Evolutionary conservation across 2,888 invertebrate species (phyloP), one percentile per base, ranked within the genome.

Genomic region (Hartigia nigra): DNA sequence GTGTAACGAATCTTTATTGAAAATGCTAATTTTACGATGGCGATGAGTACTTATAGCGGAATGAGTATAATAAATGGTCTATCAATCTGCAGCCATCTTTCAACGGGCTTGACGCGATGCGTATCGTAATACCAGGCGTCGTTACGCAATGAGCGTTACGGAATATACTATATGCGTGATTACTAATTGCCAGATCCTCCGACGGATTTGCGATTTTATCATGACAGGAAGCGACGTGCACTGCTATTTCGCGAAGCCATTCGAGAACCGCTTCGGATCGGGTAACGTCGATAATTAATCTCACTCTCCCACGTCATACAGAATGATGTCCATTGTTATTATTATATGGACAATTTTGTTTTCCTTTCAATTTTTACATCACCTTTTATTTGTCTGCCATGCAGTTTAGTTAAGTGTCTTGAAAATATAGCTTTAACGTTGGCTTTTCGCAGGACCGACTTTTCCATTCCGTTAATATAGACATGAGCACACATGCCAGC

Each of bases 101-200:
- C 72, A 23, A 34, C 72, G 31, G n/a, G 72, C 31, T 72, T 72
- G 72, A 72, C 72, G 72, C 72, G 72, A 72, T 72, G 72, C 32
- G 72, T 72, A 72, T 72, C 72, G 72, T 72, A 55, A 55, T 72
- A 72, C 72, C 34, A 34, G 72, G 72, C 72, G 31, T 72, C 83
- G 87, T 89, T 90, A 86, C 88, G 88, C 88, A 90, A 90, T 55
- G 79, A 84, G 80, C 85, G 87, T 90, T 88, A 89, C 88, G 87
- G 86, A 87, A 88, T 87, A 85, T 83, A 79, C 39, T 79, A 80
- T 83, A 89, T 87, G 89, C 88, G 89, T 89, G 88, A 90, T 90
- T 87, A 84, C 87, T 89, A 90, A 90, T 91, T 90, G 87, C 84
- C 82, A 84, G 85, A 87, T 86, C 83, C 84, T 80, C 78, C 82